Evolutionary conservation across 2,888 invertebrate genomes (phyloP), one percentile per base, ranked within the genome.

Genomic region (Drosophila cognata): DNA sequence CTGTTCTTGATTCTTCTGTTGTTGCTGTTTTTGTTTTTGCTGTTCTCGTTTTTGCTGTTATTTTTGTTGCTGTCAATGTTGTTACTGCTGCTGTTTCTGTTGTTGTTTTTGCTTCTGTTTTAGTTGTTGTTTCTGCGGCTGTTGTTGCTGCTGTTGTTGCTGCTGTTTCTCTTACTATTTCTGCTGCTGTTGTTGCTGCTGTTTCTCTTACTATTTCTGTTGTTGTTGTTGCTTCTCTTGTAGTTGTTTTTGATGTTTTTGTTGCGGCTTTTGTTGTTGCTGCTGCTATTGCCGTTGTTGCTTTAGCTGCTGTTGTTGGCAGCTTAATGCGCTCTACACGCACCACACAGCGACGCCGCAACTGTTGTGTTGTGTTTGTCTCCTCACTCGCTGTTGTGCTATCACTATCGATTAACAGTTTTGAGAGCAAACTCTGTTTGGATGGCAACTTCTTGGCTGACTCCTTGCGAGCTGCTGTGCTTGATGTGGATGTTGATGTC

Each of bases 291-390:
- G 48, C 31, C 28, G 53, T 29, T 58, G 31, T 29, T 21, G 46
- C 10, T 63, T 50, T 31, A 18, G 41, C 16, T 29, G 57, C 41
- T 29, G 53, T 21, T 48, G 36, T 29, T 13, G 51, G 33, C 18
- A 75, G 48, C 36, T 62, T 36, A 2, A 71, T n/a, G 6, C 91
- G 85, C 73, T 85, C 81, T 18, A 90, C 16, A 21, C 91, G 89
- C 35, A 91, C 91, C 31, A 82, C 70, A 56, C 90, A 91, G 33
- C 77, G 84, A 13, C 81, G 74, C 4, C 81, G 74, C 4, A 74
- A 33, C 25, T 55, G 66, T 13, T 28, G 16, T 18, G n/a, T 25
- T 5, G 61, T 21, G n/a, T 62, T 28, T 10, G 58, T n/a, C 28
- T 62, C 56, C 21, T 81, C 69, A 36, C 28, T 69, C 6, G 67